Percentiles rank a stretch among this genome's conserved stretches.
Evolutionary conservation across 2,113 vertebrate genomes (phyloP).

Genomic region (Corythaeola cristata): DNA sequence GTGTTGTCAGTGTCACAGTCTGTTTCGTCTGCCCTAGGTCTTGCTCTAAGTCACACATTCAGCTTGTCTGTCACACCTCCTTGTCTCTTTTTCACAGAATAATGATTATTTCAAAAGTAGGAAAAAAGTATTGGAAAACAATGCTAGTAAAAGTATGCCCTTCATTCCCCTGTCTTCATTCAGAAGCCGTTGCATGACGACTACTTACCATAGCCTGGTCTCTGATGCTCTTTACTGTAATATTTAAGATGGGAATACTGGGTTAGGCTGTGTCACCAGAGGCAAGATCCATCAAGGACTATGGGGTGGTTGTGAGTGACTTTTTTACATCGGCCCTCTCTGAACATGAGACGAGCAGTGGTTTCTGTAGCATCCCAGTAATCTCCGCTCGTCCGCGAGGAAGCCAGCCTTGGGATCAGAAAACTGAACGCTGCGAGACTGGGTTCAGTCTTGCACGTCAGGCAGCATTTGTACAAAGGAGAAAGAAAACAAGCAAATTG

Average conservation of each 20-base stretch:
- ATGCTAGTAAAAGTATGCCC: not conserved
- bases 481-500: not conserved
- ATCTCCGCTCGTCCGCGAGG: not conserved
- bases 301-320: not conserved
- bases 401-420: not conserved
- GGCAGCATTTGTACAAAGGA: not conserved
- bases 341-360: not conserved
- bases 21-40: not conserved
- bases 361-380: not conserved
- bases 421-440: accelerated
- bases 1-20: not conserved
- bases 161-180: not conserved
- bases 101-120: not conserved
- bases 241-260: not conserved
- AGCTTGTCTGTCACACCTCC: not conserved
- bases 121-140: not conserved
- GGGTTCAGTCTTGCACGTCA: not conserved
- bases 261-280: not conserved
- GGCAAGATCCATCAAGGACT: not conserved
- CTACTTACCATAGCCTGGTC: not conserved
- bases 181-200: not conserved
- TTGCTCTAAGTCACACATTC: not conserved
- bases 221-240: not conserved
- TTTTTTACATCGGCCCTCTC: not conserved
- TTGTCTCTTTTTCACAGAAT: not conserved